These are phyloP conservation scores for Psittacula echo DNA, from an alignment of 2,797 vertebrate species.

Conservation along the genomic window DNA sequence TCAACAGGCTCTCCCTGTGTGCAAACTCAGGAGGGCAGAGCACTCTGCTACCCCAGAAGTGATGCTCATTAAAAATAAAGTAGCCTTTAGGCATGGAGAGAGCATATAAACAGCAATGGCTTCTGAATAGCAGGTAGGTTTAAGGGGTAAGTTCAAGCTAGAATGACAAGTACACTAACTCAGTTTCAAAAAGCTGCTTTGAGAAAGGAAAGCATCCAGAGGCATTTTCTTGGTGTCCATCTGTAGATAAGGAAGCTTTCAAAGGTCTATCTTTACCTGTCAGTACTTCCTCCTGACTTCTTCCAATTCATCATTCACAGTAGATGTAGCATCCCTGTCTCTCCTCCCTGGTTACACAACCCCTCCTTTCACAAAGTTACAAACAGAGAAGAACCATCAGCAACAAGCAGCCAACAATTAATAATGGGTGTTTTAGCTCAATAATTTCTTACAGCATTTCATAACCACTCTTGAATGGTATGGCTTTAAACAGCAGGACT, in stretches of 20 bases:
- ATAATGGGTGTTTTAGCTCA: neutral
- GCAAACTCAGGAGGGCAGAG: neutral
- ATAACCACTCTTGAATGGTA: neutral
- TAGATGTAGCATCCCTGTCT: neutral
- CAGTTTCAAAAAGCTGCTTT: neutral
- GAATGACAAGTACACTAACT: neutral
- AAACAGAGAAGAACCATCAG: neutral
- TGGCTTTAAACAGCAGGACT: neutral
- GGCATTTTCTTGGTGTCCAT: neutral
- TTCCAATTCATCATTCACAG: neutral
- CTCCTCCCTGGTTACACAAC: neutral
- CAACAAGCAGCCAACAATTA: neutral
- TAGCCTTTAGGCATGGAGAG: neutral
- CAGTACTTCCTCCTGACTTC: neutral
- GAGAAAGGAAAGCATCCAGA: neutral
- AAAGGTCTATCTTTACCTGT: neutral
- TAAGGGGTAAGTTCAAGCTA: neutral
- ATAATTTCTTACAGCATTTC: neutral
- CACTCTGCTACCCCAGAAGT: neutral
- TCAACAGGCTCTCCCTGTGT: neutral
- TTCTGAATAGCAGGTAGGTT: neutral
- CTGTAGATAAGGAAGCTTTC: neutral
- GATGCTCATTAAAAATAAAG: neutral
- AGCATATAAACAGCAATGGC: neutral
- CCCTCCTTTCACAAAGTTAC: neutral